phyloP scores from a whole-genome alignment of 2,888 invertebrate species.

The Tipula lateralis region DNA sequence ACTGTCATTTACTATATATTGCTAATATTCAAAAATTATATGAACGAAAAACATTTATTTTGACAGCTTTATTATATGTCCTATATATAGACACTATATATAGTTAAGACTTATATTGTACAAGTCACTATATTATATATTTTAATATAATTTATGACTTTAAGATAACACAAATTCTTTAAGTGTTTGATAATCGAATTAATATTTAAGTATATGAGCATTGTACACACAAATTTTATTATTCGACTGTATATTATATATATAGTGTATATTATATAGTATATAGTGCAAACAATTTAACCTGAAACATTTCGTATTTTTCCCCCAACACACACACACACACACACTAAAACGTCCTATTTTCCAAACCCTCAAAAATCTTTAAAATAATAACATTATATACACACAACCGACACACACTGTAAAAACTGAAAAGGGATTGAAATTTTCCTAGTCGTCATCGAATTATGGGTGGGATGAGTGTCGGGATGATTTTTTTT shows the following conservation, averaged over 20 bases:
- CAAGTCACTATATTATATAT: neutral
- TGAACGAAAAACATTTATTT: neutral
- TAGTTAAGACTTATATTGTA: neutral
- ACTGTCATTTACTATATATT: neutral
- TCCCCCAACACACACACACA: no score
- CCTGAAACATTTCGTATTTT: neutral
- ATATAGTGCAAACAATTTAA: slow-evolving; percentile 24
- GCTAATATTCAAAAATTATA: neutral
- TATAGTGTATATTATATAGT: neutral
- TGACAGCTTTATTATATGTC: neutral
- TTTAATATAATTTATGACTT: neutral
- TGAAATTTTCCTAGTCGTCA: slow-evolving; percentile 19
- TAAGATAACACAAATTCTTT: neutral
- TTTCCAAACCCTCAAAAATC: neutral
- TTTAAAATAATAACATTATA: slow-evolving; percentile 19
- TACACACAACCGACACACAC: neutral
- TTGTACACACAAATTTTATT: neutral
- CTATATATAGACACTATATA: neutral
- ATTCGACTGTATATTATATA: neutral
- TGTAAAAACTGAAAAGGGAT: neutral
- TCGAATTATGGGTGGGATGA: neutral
- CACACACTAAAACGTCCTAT: neutral
- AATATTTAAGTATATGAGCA: neutral
- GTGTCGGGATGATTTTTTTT: neutral
- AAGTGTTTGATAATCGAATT: slow-evolving; percentile 24